phyloP scores from a whole-genome alignment of 2,888 invertebrate species.

The Yponomeuta evonymella region DNA sequence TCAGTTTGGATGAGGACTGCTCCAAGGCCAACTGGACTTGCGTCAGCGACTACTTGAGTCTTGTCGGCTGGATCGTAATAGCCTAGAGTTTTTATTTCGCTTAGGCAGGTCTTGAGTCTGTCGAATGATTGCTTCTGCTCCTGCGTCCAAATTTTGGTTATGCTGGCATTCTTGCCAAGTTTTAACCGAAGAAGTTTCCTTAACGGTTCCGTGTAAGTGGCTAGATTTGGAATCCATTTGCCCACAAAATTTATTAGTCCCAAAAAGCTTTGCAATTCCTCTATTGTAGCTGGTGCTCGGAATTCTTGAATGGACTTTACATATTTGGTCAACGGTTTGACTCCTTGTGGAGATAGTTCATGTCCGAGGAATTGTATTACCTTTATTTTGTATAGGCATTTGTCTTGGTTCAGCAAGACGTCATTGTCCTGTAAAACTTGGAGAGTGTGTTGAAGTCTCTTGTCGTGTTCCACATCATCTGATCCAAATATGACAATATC shows the following conservation, averaged over 20 bases:
- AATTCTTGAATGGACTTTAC: conserved; percentile 22
- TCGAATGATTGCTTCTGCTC: conserved; percentile 19
- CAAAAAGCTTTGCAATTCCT: conserved; percentile 32
- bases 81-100: conserved; percentile 23
- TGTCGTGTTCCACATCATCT: conserved; percentile 11
- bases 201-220: conserved; percentile 27
- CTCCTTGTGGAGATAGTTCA: no score
- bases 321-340: conserved; percentile 28
- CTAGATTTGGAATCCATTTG: conserved; percentile 29
- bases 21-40: conserved; percentile 28
- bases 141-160: conserved; percentile 19
- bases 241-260: conserved; percentile 28
- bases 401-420: conserved; percentile 12
- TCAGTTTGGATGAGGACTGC: conserved; percentile 21
- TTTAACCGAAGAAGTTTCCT: conserved; percentile 17
- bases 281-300: conserved; percentile 23
- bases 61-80: conserved; percentile 28
- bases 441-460: conserved; percentile 7
- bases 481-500: conserved; percentile 26
- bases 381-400: conserved; percentile 11
- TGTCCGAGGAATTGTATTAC: no score
- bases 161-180: conserved; percentile 21
- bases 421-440: conserved; percentile 11
- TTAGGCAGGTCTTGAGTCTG: conserved; percentile 21
- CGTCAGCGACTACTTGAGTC: conserved; percentile 28